phyloP scores from a whole-genome alignment of 2,888 invertebrate species.

The Acrobasis consociella region DNA sequence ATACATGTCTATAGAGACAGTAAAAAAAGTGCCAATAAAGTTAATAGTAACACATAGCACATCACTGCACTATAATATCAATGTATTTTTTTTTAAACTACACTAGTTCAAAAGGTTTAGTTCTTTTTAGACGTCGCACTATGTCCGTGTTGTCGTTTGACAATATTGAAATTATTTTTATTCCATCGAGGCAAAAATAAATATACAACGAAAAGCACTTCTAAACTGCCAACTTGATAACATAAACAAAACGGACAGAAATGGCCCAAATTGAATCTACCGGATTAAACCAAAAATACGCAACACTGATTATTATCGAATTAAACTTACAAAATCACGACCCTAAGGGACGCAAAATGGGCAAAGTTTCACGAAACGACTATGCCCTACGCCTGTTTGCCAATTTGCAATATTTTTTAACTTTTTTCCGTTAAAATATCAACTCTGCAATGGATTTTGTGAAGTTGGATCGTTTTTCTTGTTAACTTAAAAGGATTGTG shows the following conservation, averaged over 20 bases:
- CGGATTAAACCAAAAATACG: conserved; percentile 12
- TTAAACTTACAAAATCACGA: conserved; percentile 13
- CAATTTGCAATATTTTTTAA: conserved; percentile 27
- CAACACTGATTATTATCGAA: conserved; percentile 24
- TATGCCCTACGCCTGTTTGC: conserved; percentile 19
- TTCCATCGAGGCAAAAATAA: background rate
- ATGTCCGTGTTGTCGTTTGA: too few relatives aligned
- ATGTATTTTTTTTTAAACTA: too few relatives aligned
- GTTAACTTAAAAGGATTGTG: conserved; percentile 14
- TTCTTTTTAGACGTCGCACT: too few relatives aligned
- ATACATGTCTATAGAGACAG: too few relatives aligned
- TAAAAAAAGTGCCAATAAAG: too few relatives aligned
- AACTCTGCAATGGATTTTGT: conserved; percentile 14
- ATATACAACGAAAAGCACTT: background rate
- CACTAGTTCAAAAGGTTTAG: too few relatives aligned
- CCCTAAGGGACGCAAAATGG: conserved; percentile 19
- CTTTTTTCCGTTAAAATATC: conserved; percentile 20
- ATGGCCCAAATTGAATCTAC: conserved; percentile 10
- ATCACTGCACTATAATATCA: too few relatives aligned
- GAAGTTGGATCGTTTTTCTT: background rate
- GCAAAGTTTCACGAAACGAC: conserved; percentile 21
- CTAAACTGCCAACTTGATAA: background rate
- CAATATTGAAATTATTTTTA: too few relatives aligned
- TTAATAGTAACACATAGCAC: too few relatives aligned
- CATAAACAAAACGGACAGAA: background rate